phyloP scores from a whole-genome alignment of 2,113 vertebrate species.

The Chaetodon trifascialis region DNA sequence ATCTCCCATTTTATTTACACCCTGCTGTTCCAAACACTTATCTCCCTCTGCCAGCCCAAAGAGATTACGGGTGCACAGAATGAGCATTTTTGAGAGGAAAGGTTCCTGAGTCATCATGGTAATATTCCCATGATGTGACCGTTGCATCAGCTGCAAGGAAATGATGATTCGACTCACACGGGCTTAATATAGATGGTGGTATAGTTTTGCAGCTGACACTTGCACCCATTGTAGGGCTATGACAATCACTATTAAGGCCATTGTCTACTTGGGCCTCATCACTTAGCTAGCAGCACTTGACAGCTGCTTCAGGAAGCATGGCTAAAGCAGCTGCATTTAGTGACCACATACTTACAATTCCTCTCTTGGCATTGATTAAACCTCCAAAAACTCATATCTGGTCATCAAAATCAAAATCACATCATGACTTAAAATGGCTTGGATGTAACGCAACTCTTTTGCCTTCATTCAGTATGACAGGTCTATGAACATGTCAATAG shows the following conservation, averaged over 20 bases:
- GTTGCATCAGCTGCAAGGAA: conserved; percentile 2
- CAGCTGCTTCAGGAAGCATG: conserved; percentile 18
- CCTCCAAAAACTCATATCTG: too few relatives aligned
- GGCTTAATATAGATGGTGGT: neutral
- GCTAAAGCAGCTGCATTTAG: conserved; percentile 16
- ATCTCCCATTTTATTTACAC: conserved; percentile 34
- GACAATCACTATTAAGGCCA: conserved; percentile 42
- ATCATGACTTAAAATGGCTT: too few relatives aligned
- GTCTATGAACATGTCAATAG: too few relatives aligned
- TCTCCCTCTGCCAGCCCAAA: conserved; percentile 26
- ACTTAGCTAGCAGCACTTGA: conserved; percentile 15
- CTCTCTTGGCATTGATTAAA: too few relatives aligned
- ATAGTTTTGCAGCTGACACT: conserved; percentile 1
- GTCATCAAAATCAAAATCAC: too few relatives aligned
- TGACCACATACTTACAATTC: neutral
- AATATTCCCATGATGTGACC: conserved; percentile 4
- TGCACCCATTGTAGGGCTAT: conserved; percentile 1
- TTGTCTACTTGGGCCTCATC: conserved; percentile 26
- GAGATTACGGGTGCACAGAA: conserved; percentile 39
- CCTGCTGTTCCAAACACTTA: conserved; percentile 11
- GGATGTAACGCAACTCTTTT: too few relatives aligned
- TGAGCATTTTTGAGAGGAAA: conserved; percentile 5
- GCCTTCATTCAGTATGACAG: too few relatives aligned
- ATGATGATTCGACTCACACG: neutral
- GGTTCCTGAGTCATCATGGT: conserved; percentile 16